Base-by-base conservation (phyloP, 30 jellyfish, hydroid and myxozoan species). In the Hydractinia symbiolongicarpus region DNA sequence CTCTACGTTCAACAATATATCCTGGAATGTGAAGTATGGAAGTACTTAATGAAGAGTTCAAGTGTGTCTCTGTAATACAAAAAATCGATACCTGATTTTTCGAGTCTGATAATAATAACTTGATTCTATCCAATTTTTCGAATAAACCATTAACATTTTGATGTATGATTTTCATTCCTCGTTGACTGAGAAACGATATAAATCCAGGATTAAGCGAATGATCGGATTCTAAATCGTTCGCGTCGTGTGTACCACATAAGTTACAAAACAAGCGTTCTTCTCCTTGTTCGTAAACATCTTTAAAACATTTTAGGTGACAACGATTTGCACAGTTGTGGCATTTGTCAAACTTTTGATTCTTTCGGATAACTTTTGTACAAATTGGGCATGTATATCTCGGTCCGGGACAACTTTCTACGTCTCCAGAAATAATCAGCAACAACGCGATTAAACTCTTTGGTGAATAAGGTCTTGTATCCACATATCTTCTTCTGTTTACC, bases 381-480 rank as follows among this genome's bases (percentile, higher is more conserved):
- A 0, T 58, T 58, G 69, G 69, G 19, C 69, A 58, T 11, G 69
- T 58, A 16, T 11, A 11, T 58, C 19, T 58, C 15, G 69, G 69
- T 58, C 69, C 69, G 19, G 69, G 69, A 16, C 15, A 58, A 16
- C 15, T 13, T 58, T 58, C 69, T 11, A 58, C 17, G 69, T 58
- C 69, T 58, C 69, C 69, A 16, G 69, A 58, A 11, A 58, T 58
- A 58, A 58, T 58, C 69, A 58, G 19, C 69, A 58, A 58, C 69
- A 58, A 58, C 19, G 69, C 69, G 69, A 58, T 58, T 16, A 58
- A 58, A 58, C 69, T 58, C 19, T 58, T 13, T 58, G 69, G 15
- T 11, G 69, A 58, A 16, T 58, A 58, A 58, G 69, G 69, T 13
- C 19, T 58, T 16, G 69, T 58, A 11, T 13, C 15, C 17, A 58